Conservation (phyloP, 2,797 vertebrate species). For the Sparus aurata region DNA sequence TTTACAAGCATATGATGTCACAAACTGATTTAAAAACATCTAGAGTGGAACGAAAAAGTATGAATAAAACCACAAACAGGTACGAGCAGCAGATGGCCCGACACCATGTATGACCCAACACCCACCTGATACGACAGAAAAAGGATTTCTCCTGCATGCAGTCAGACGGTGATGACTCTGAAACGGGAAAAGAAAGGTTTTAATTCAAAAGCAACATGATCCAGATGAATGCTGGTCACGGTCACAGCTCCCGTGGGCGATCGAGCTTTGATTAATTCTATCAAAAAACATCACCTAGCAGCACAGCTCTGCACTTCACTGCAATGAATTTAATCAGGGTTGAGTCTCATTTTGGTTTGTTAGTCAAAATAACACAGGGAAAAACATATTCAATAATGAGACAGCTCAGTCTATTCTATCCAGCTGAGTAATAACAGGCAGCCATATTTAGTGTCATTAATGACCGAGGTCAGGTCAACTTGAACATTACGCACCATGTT, state of each 20-base stretch:
- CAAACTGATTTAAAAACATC: constrained; percentile 64
- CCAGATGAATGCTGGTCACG: background rate
- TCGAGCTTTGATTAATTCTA: constrained; percentile 40
- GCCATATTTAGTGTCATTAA: background rate
- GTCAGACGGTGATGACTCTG: constrained; percentile 86
- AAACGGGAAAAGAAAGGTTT: constrained; percentile 49
- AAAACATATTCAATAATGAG: too few species aligned
- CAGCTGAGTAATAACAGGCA: constrained; percentile 3
- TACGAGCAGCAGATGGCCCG: constrained; percentile 69
- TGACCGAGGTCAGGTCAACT: background rate
- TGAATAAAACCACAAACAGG: constrained; percentile 64
- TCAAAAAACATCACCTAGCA: constrained; percentile 26
- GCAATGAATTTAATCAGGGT: constrained; percentile 44
- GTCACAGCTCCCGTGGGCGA: background rate
- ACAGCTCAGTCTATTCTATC: background rate
- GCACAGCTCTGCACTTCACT: constrained; percentile 1
- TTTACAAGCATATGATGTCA: constrained; percentile 57
- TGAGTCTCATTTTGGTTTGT: background rate
- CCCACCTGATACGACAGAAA: constrained; percentile 97
- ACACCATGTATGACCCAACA: background rate
- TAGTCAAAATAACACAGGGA: background rate
- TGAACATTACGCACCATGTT: background rate
- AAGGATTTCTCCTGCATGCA: constrained; percentile 97
- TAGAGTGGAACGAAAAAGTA: constrained; percentile 44
- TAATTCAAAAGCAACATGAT: constrained; percentile 63